phyloP scores from a whole-genome alignment of 2,797 vertebrate species.

The Lates japonicus region DNA sequence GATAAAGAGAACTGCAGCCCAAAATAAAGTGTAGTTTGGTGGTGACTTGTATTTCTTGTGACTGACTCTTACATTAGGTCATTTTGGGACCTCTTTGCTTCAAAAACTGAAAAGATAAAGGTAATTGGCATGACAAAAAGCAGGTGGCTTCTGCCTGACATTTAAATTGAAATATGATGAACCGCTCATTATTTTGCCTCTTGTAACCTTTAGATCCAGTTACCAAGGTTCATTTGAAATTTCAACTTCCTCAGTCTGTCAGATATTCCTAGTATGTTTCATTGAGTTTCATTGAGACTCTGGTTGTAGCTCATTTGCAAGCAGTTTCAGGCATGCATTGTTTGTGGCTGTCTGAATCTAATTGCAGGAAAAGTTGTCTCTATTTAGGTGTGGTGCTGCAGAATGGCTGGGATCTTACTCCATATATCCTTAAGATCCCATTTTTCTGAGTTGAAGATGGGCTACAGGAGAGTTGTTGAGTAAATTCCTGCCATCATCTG shows the following conservation, averaged over 20 bases:
- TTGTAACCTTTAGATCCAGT: background rate
- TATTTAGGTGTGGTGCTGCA: background rate
- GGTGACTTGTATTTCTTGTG: background rate
- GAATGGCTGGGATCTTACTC: background rate
- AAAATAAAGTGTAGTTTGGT: background rate
- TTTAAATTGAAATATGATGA: background rate
- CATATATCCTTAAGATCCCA: background rate
- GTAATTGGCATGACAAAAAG: background rate
- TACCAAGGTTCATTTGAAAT: background rate
- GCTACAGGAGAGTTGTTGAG: background rate
- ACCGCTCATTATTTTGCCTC: background rate
- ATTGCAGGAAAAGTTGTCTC: background rate
- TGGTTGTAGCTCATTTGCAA: background rate
- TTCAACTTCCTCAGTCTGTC: background rate
- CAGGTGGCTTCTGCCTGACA: background rate
- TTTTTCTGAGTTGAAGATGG: background rate
- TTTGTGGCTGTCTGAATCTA: background rate
- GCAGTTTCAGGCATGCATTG: background rate
- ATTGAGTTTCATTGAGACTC: background rate
- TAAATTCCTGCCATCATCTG: background rate
- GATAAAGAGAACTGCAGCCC: background rate
- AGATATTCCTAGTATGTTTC: background rate
- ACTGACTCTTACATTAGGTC: too few relatives aligned
- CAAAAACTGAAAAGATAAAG: background rate
- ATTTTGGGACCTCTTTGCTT: background rate